Percentiles rank a stretch among this genome's conserved stretches.
Evolutionary conservation across 2,113 vertebrate genomes (phyloP).

Genomic region (Mastomys coucha): DNA sequence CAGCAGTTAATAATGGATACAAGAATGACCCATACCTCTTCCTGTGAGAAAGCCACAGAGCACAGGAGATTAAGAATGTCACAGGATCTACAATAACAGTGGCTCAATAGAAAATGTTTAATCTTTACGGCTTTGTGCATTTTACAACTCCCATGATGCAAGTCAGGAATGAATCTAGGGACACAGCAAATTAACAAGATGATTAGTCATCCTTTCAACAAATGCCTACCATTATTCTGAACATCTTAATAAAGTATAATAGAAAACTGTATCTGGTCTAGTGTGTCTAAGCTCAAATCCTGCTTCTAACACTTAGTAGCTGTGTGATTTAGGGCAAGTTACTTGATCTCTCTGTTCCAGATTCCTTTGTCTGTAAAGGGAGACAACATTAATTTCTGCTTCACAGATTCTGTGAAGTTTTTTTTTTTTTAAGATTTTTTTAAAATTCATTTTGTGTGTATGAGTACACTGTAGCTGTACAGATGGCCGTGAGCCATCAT

Average conservation of each 20-base stretch:
- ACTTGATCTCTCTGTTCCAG: background rate
- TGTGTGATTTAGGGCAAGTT: background rate
- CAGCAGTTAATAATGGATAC: background rate
- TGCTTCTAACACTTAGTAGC: background rate
- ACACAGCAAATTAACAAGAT: background rate
- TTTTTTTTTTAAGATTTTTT: too few species aligned
- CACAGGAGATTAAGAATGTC: background rate
- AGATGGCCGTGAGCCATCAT: too few species aligned
- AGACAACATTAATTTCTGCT: background rate
- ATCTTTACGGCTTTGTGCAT: background rate
- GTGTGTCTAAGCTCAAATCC: background rate
- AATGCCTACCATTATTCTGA: background rate
- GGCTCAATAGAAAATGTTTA: background rate
- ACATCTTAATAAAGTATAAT: background rate
- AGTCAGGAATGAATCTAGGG: background rate
- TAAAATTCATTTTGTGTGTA: too few species aligned
- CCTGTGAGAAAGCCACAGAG: background rate
- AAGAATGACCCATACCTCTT: background rate
- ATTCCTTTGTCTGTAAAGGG: background rate
- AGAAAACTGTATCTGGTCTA: background rate
- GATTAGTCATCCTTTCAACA: constrained; percentile 5
- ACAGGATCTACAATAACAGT: background rate
- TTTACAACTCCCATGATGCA: background rate
- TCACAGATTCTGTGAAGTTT: background rate
- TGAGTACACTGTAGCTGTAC: too few species aligned